These are phyloP conservation scores for Neomicropteryx cornuta DNA, from an alignment of 1,140 invertebrate genomes.

Conservation along the genomic window DNA sequence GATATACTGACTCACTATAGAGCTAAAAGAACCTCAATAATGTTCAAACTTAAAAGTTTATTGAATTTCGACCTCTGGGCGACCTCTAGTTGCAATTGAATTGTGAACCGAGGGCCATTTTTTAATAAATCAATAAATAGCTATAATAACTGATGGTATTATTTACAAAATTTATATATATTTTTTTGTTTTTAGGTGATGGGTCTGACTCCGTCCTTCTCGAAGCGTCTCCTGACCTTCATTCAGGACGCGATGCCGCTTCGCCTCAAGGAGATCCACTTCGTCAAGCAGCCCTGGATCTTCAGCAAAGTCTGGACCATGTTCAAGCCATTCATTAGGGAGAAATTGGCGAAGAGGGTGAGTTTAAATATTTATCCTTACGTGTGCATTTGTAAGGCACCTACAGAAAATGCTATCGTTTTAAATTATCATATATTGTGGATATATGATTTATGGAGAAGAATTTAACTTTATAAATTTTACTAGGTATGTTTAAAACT, in stretches of 20 bases:
- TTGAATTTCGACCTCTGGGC: too few species aligned
- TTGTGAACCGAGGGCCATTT: not conserved
- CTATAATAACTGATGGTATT: not conserved
- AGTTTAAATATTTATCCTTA: slow-evolving; percentile 19
- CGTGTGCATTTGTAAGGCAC: not conserved
- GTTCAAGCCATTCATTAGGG: slow-evolving; percentile 77
- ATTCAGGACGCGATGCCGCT: slow-evolving; percentile 84
- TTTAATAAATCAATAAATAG: not conserved
- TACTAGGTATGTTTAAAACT: not conserved
- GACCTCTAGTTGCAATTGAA: too few species aligned
- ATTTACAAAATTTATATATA: not conserved
- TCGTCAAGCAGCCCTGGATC: slow-evolving; percentile 80
- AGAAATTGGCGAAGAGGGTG: slow-evolving; percentile 74
- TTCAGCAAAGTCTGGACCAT: slow-evolving; percentile 82
- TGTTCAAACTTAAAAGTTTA: too few species aligned
- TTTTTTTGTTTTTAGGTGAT: slow-evolving; percentile 33
- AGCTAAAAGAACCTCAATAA: too few species aligned
- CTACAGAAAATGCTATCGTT: not conserved
- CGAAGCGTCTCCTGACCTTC: slow-evolving; percentile 61
- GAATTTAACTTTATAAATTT: not conserved
- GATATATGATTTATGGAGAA: not conserved
- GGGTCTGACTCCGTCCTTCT: slow-evolving; percentile 59
- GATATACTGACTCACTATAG: too few species aligned
- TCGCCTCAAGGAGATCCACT: slow-evolving; percentile 79
- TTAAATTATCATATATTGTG: not conserved